Conservation (phyloP, 1,140 invertebrate species). For the Conopomorpha cramerella region DNA sequence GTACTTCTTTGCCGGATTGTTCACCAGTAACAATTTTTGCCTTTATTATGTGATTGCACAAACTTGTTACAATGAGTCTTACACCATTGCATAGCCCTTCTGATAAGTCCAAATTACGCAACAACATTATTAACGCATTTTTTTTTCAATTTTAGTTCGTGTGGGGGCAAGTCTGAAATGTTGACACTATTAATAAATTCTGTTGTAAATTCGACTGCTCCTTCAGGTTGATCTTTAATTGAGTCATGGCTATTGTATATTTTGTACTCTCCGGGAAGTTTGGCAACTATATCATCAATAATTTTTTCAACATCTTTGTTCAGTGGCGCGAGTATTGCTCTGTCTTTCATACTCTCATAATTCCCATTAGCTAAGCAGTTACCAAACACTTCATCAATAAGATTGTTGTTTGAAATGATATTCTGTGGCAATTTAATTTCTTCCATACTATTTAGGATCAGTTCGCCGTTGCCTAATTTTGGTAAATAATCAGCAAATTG, state of each 20-base stretch:
- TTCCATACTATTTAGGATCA: slow-evolving; percentile 6
- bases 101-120: neutral
- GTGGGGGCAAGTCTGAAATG: slow-evolving; percentile 9
- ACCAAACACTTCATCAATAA: slow-evolving; percentile 8
- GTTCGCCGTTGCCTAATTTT: slow-evolving; percentile 1
- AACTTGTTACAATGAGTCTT: neutral
- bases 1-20: neutral
- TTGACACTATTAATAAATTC: slow-evolving; percentile 13
- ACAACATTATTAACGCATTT: slow-evolving; percentile 1
- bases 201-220: slow-evolving; percentile 7
- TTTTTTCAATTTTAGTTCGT: slow-evolving; percentile 13
- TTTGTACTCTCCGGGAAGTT: slow-evolving; percentile 6
- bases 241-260: slow-evolving; percentile 1
- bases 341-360: slow-evolving; percentile 8
- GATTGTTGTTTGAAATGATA: slow-evolving; percentile 2
- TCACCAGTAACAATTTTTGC: too few relatives aligned
- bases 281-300: slow-evolving; percentile 3
- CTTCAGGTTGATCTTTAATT: slow-evolving; percentile 8
- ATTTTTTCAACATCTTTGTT: slow-evolving; percentile 14
- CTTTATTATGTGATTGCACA: neutral
- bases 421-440: slow-evolving; percentile 5
- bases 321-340: slow-evolving; percentile 10
- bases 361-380: slow-evolving; percentile 2
- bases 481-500: slow-evolving; percentile 1
- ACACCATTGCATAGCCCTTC: neutral